Conservation (phyloP, 2,113 vertebrate species). For the Chloroceryle aenea region DNA sequence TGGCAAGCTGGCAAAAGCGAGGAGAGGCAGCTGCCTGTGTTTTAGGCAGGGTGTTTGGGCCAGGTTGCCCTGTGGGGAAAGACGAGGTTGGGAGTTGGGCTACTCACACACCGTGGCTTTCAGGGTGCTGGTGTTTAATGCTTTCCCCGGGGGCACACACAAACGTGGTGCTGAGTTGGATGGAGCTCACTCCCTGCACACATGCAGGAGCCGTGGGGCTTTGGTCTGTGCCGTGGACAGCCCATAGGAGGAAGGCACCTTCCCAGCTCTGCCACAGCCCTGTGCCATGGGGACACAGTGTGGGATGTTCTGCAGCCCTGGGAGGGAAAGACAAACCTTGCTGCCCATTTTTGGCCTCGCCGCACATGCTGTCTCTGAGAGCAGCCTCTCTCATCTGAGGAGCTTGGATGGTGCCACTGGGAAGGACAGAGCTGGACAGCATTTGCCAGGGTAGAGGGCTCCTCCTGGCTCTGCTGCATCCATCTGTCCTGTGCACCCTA, state of each 20-base stretch:
- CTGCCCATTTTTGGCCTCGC: neutral
- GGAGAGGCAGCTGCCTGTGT: neutral
- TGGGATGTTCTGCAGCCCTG: fast-evolving
- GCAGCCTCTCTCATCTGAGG: neutral
- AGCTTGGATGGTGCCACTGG: neutral
- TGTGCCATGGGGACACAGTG: neutral
- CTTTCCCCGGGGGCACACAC: fast-evolving
- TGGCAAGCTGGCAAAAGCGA: neutral
- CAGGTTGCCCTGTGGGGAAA: neutral
- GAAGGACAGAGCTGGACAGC: neutral
- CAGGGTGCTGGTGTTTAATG: fast-evolving
- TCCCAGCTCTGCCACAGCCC: neutral
- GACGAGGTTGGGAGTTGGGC: too few relatives aligned
- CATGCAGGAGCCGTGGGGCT: neutral
- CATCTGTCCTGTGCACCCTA: fast-evolving
- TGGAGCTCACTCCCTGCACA: neutral
- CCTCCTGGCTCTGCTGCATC: neutral
- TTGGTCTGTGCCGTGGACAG: fast-evolving
- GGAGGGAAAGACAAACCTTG: neutral
- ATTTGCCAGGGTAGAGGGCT: neutral
- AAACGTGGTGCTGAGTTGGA: fast-evolving
- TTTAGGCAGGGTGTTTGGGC: neutral
- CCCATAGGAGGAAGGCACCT: neutral
- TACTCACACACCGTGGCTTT: neutral
- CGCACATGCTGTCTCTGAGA: neutral